phyloP scores from a whole-genome alignment of 1,140 invertebrate genomes.

The Spodoptera frugiperda region DNA sequence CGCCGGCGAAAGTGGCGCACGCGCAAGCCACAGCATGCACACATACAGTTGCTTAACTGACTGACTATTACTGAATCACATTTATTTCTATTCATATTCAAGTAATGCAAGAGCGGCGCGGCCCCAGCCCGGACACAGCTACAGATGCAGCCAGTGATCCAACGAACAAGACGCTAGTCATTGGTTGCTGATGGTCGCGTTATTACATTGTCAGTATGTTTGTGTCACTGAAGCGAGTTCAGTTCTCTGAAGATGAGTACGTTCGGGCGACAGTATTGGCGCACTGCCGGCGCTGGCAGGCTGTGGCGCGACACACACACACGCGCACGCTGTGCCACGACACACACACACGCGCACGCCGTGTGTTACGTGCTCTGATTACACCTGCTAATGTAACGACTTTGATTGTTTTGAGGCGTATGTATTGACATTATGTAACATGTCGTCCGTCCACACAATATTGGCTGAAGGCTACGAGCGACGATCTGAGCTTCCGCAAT shows the following conservation, averaged over 20 bases:
- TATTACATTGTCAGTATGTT: too few relatives aligned
- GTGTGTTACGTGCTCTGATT: constrained; percentile 5
- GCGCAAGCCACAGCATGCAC: constrained; percentile 36
- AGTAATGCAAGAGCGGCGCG: neutral
- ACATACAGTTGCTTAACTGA: constrained; percentile 16
- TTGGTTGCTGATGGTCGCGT: too few relatives aligned
- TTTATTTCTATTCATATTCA: too few relatives aligned
- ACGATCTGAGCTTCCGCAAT: constrained; percentile 4
- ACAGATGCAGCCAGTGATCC: neutral
- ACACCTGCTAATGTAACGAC: neutral
- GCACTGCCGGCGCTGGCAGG: neutral
- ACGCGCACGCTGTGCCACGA: neutral
- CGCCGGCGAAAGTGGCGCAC: constrained; percentile 50
- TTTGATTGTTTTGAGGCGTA: neutral
- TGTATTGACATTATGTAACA: constrained; percentile 17
- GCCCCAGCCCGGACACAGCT: neutral
- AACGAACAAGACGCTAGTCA: too few relatives aligned
- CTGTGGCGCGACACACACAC: neutral
- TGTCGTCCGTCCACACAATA: neutral
- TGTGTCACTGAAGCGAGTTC: too few relatives aligned
- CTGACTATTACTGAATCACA: neutral
- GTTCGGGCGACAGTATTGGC: too few relatives aligned
- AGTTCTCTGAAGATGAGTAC: too few relatives aligned
- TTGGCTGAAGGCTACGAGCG: neutral
- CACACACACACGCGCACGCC: neutral